Percentiles rank a stretch among this genome's conserved stretches.
Evolutionary conservation across 2,113 vertebrate species (phyloP).

Genomic region (Nycticorax nycticorax): DNA sequence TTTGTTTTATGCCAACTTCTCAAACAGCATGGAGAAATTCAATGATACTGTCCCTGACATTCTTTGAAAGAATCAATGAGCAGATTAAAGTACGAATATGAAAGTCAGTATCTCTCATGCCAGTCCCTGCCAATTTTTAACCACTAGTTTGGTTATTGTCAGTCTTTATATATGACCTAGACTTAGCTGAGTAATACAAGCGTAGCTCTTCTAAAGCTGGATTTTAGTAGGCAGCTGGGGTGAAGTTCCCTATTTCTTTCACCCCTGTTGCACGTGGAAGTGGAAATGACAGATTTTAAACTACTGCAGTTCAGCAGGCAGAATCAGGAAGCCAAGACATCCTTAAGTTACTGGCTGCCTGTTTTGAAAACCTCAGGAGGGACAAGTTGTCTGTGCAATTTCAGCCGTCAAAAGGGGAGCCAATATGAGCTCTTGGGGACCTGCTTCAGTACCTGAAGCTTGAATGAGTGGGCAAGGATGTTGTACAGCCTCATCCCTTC

Average conservation of each 20-base stretch:
- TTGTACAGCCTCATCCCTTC: neutral
- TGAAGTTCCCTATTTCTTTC: neutral
- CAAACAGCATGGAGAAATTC: neutral
- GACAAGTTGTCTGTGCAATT: neutral
- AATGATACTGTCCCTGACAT: neutral
- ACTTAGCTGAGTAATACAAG: neutral
- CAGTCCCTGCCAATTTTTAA: neutral
- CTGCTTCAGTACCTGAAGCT: neutral
- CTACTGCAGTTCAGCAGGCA: neutral
- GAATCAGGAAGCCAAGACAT: neutral
- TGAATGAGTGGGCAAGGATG: neutral
- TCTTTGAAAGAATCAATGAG: neutral
- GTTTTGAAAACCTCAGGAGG: neutral
- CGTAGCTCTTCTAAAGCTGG: neutral
- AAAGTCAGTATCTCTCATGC: neutral
- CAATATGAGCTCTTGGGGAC: neutral
- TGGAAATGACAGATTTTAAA: neutral
- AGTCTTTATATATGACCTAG: neutral
- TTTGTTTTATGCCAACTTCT: conserved; percentile 9
- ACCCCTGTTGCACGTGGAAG: neutral
- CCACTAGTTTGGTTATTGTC: neutral
- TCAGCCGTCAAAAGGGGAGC: neutral
- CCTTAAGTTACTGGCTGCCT: neutral
- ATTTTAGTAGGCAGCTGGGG: neutral
- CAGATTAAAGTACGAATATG: neutral